Percentiles rank a stretch among this genome's conserved stretches.
Conservation (phyloP, 2,888 invertebrate genomes). For the Ceriagrion tenellum region DNA sequence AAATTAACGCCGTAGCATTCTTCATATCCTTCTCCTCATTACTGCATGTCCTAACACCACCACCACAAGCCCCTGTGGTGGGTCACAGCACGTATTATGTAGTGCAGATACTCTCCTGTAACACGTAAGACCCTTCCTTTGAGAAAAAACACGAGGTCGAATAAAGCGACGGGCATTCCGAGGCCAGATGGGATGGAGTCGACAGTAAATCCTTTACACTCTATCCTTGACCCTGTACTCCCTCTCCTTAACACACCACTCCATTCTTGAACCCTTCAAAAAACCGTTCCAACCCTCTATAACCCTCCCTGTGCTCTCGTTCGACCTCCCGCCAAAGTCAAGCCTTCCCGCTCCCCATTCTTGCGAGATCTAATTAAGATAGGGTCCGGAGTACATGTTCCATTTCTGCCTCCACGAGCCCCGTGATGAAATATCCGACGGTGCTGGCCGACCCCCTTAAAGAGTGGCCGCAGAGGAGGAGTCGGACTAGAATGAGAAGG, state of each 20-base stretch:
- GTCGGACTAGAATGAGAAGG: neutral
- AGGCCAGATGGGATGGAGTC: no score
- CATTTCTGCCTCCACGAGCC: conserved; percentile 58
- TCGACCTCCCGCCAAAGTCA: neutral
- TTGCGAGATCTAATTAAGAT: conserved; percentile 66
- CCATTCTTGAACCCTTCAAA: no score
- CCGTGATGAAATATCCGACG: conserved; percentile 60
- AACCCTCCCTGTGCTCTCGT: neutral
- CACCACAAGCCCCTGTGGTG: no score
- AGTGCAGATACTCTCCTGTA: no score
- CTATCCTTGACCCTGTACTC: neutral
- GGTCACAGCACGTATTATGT: no score
- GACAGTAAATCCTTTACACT: neutral
- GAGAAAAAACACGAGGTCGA: no score
- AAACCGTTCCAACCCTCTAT: neutral
- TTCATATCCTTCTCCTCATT: no score
- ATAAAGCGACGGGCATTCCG: no score
- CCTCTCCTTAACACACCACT: neutral
- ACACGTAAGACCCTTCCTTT: no score
- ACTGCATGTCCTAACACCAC: no score
- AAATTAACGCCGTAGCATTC: no score
- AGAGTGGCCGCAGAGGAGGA: neutral
- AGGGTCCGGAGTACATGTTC: conserved; percentile 55
- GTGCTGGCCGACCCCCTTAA: neutral
- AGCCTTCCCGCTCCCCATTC: conserved; percentile 21